Conservation (phyloP, 2,888 invertebrate species). For the Linnaemya vulpina region DNA sequence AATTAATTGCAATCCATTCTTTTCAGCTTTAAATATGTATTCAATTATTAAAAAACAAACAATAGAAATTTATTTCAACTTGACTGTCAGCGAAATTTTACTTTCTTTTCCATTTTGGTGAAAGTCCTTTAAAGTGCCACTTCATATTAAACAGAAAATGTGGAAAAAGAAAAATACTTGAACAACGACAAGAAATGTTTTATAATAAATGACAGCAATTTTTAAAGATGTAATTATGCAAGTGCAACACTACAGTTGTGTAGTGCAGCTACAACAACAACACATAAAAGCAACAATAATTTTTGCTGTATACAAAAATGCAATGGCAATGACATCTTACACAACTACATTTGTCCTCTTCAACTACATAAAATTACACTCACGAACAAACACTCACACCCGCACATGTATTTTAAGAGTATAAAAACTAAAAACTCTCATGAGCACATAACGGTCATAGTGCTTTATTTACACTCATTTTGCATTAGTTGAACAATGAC, state of each 20-base stretch:
- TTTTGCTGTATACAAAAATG: constrained; percentile 15
- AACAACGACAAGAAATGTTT: constrained; percentile 13
- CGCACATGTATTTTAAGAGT: neutral
- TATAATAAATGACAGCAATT: constrained; percentile 78
- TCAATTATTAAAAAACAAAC: too few species aligned
- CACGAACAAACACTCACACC: neutral
- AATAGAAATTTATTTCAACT: too few species aligned
- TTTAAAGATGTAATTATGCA: constrained; percentile 80
- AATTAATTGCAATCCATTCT: too few species aligned
- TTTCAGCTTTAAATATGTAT: too few species aligned
- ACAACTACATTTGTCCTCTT: constrained; percentile 46
- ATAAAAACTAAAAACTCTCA: constrained; percentile 10
- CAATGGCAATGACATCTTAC: constrained; percentile 65
- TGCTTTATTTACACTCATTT: constrained; percentile 63
- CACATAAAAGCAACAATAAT: constrained; percentile 10
- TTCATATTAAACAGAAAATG: neutral
- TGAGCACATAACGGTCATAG: constrained; percentile 58
- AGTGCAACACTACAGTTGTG: constrained; percentile 73
- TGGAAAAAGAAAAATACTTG: constrained; percentile 1
- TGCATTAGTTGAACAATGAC: constrained; percentile 63
- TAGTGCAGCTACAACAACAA: constrained; percentile 42
- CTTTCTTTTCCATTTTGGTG: neutral
- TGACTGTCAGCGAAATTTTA: too few species aligned
- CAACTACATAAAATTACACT: neutral
- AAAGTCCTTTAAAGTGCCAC: neutral